These are phyloP conservation scores for Leguminivora glycinivorella DNA, from an alignment of 1,140 invertebrate species.

Conservation along the genomic window DNA sequence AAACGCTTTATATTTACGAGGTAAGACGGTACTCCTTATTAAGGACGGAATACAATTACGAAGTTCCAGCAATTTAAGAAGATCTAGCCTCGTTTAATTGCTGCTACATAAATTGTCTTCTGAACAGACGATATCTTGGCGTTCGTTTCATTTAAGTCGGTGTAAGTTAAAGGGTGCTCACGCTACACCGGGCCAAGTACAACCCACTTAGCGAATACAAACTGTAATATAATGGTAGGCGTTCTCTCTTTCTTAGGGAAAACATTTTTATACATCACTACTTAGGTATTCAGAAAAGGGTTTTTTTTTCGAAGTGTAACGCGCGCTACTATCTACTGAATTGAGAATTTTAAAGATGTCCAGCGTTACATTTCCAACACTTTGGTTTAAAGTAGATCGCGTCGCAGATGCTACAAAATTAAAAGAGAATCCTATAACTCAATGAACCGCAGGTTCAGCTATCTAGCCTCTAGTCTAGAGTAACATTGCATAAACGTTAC, in stretches of 20 bases:
- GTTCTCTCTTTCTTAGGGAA: background rate
- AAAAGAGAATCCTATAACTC: no score
- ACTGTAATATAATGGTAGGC: background rate
- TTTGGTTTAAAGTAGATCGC: no score
- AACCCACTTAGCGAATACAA: background rate
- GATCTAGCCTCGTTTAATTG: constrained; percentile 55
- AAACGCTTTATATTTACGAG: constrained; percentile 57
- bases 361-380: no score
- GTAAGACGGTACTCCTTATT: constrained; percentile 53
- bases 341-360: no score
- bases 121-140: constrained; percentile 52
- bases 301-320: no score
- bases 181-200: background rate
- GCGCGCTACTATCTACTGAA: no score
- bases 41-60: constrained; percentile 55
- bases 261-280: no score
- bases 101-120: constrained; percentile 52
- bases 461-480: no score
- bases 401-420: no score
- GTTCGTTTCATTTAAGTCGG: constrained; percentile 42
- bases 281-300: no score
- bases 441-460: no score
- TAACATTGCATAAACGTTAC: no score
- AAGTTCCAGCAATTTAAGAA: constrained; percentile 53
- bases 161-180: constrained; percentile 27